phyloP scores from a whole-genome alignment of 2,888 invertebrate species.

The Diplolepis rosae region DNA sequence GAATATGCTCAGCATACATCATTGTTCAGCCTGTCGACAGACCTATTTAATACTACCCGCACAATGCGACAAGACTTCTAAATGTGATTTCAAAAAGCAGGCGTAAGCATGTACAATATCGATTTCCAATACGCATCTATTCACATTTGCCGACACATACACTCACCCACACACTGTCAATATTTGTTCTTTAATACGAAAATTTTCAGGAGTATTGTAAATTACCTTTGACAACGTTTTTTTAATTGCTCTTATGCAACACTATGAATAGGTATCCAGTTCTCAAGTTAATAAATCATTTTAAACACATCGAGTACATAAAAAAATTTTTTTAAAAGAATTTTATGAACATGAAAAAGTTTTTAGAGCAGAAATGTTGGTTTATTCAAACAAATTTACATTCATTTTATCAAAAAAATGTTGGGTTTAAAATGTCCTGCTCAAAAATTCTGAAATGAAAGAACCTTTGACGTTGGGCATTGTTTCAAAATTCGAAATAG shows the following conservation, averaged over 20 bases:
- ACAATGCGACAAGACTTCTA: background rate
- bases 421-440: too few species aligned
- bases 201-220: background rate
- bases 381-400: too few species aligned
- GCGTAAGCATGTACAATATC: constrained; percentile 2
- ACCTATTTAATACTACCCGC: constrained; percentile 9
- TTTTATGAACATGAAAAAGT: too few species aligned
- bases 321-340: background rate
- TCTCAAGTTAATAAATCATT: background rate
- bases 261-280: background rate
- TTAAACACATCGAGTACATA: background rate
- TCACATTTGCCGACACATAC: background rate
- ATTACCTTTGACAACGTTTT: background rate
- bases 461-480: too few species aligned
- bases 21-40: constrained; percentile 39
- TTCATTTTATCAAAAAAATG: too few species aligned
- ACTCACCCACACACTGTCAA: background rate
- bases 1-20: constrained; percentile 33
- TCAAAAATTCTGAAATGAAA: too few species aligned
- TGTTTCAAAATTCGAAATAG: too few species aligned
- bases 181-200: background rate
- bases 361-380: too few species aligned
- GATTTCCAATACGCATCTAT: constrained; percentile 2
- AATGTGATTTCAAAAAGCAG: constrained; percentile 2
- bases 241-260: constrained; percentile 3